These are phyloP conservation scores for Drosophila gaucha DNA, from an alignment of 2,888 invertebrate species.

Conservation along the genomic window DNA sequence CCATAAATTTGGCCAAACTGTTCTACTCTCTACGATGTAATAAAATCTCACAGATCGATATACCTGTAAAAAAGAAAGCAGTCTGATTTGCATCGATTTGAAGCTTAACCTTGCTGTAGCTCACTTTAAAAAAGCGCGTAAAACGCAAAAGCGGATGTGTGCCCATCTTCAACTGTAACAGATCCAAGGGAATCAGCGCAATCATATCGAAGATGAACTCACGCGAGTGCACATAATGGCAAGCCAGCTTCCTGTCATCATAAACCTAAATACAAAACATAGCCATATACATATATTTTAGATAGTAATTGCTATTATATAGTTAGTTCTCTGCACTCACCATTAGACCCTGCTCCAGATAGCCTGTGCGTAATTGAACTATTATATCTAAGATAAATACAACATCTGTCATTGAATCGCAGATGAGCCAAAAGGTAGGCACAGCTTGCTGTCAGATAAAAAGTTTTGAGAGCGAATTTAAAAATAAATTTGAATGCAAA, in stretches of 20 bases:
- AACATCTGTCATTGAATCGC: slow-evolving; percentile 94
- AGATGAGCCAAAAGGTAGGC: slow-evolving; percentile 91
- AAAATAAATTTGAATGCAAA: slow-evolving; percentile 1
- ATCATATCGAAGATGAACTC: slow-evolving; percentile 93
- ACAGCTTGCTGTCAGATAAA: slow-evolving; percentile 87
- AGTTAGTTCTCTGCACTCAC: slow-evolving; percentile 82
- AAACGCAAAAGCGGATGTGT: slow-evolving; percentile 94
- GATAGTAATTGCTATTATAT: neutral
- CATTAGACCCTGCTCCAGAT: slow-evolving; percentile 97
- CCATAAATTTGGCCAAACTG: slow-evolving; percentile 98
- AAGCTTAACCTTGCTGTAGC: neutral
- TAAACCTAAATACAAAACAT: slow-evolving; percentile 87
- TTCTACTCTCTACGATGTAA: slow-evolving; percentile 97
- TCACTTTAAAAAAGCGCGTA: slow-evolving; percentile 93
- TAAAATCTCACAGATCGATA: slow-evolving; percentile 97
- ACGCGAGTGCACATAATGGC: slow-evolving; percentile 93
- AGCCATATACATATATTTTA: neutral
- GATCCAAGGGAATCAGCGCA: slow-evolving; percentile 93
- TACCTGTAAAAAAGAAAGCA: slow-evolving; percentile 86
- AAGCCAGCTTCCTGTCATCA: slow-evolving; percentile 94
- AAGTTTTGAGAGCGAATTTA: neutral
- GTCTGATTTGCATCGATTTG: no score
- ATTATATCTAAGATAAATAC: slow-evolving; percentile 95
- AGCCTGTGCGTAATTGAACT: slow-evolving; percentile 97
- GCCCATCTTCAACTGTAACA: slow-evolving; percentile 93